Base-by-base conservation (phyloP, 1,140 invertebrate species). In the Saccostrea echinata region DNA sequence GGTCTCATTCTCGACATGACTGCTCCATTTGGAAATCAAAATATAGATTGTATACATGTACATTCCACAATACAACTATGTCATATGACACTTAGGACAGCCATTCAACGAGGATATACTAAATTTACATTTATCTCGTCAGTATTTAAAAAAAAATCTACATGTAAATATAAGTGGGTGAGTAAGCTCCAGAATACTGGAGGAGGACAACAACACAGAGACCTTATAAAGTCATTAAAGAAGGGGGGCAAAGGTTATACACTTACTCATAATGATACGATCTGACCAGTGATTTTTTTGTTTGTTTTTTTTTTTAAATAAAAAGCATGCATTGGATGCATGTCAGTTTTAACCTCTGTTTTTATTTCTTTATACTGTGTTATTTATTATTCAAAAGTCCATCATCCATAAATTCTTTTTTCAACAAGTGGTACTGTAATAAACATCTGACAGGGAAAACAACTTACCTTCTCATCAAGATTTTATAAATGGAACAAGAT, bases 91-190 rank as follows among this genome's bases (percentile, higher is more conserved):
- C 24, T 76, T 30, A 76, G 27, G 64, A 30, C 13, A 76, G 30
- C 13, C 68, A 33, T 30, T 76, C 68, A 76, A 30, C 12, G 55
- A 76, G 68, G 68, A 76, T 33, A 33, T 76, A 13, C 30, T 27
- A 76, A 27, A 76, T 33, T 76, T 76, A 76, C 30, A 33, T 76
- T 11, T 76, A 76, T 76, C 68, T 76, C 68, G 13, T 27, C 13
- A 76, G 68, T 76, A 43, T 43, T 30, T 76, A 30, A 76, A 76
- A 76, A 76, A 76, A 30, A 11, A 76, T 30, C 68, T 76, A 30
- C 68, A 76, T 76, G 27, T 76, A 76, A 30, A 30, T 76, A 27
- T 76, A 76, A 76, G 68, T 76, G 68, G 30, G 27, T 76, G 68
- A 76, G 24, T 76, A 12, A 76, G 27, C 2, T 13, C 13, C 27